Base-by-base conservation (phyloP, 2,888 invertebrate genomes). In the Busseola fusca region DNA sequence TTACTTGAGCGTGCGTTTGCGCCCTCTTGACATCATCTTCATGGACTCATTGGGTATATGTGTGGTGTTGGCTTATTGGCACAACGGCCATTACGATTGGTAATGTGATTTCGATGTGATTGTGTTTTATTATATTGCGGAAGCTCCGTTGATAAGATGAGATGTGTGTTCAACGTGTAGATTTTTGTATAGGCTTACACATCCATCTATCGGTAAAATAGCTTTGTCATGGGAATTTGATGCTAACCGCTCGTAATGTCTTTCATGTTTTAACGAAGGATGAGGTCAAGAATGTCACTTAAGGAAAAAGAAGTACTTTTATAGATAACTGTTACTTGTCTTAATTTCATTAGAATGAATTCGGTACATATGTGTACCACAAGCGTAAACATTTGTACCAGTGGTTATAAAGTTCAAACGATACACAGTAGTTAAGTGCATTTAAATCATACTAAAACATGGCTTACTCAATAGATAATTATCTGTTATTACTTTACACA, bases 1-100 rank as follows among this genome's bases (percentile, higher is more conserved):
- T 85, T 77, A 82, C 81, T 84, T 83, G 81, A 76, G 76, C 84
- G 77, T 86, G 69, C 83, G 75, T 82, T 83, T 82, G 78, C 72
- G 56, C 63, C 72, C 81, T 70, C 85, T 86, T 84, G 84, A 86
- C 84, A 81, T 78, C 77, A 59, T 58, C 60, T 64, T 64, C 62
- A 67, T 52, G 52, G 58, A 45, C 42, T 37, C 54, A 56, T 60
- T 59, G 34, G 45, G 64, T 2, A 16, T 25, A 60, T 37, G 30
- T 76, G 42, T 27, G 52, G 52, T 52, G 56, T 60, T 81, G 73
- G 64, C 21, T 64, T 76, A 78, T 76, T 76, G 64, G 77, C 68
- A 64, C 59, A 74, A 59, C 57, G 50, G 48, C 54, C 72, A 83
- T 84, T 76, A 82, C 69, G 52, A 72, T 64, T 48, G 73, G 74